Evolutionary conservation across 2,888 invertebrate species (phyloP).

Genomic region (Chymomyza caudatula): DNA sequence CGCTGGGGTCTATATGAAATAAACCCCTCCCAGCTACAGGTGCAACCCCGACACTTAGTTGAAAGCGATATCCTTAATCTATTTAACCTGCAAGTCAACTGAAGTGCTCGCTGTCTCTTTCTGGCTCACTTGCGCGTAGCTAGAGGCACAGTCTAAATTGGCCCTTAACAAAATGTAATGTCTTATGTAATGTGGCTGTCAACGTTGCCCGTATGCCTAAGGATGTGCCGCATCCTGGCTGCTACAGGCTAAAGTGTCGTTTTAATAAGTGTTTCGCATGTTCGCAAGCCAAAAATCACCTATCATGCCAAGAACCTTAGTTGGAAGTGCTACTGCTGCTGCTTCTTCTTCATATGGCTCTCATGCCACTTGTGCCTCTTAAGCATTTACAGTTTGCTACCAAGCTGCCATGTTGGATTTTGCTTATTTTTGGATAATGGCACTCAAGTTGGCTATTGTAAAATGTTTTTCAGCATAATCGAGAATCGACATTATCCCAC

Average conservation of each 20-base stretch:
- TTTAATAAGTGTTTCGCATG: slow-evolving; percentile 65
- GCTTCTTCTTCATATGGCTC: too few species aligned
- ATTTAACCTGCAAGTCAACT: slow-evolving; percentile 63
- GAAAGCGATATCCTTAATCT: slow-evolving; percentile 69
- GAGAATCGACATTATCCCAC: background rate
- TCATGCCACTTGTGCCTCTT: background rate
- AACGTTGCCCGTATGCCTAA: slow-evolving; percentile 28
- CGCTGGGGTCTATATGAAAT: slow-evolving; percentile 9
- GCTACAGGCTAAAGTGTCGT: slow-evolving; percentile 55
- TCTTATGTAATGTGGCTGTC: slow-evolving; percentile 2
- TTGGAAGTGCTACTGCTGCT: background rate
- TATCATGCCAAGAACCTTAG: background rate
- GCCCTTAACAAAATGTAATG: slow-evolving; percentile 23
- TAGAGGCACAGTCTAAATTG: slow-evolving; percentile 60
- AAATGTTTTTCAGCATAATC: slow-evolving; percentile 40
- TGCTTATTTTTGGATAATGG: slow-evolving; percentile 47
- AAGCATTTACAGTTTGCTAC: background rate
- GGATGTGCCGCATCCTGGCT: slow-evolving; percentile 48
- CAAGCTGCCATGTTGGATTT: slow-evolving; percentile 53
- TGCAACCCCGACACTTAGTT: slow-evolving; percentile 44
- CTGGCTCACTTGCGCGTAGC: background rate
- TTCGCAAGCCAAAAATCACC: background rate
- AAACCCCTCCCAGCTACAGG: slow-evolving; percentile 28
- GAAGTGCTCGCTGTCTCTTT: too few species aligned
- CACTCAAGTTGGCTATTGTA: slow-evolving; percentile 67